Base-by-base conservation (phyloP, 2,888 invertebrate genomes). In the Parnassius glacialis region DNA sequence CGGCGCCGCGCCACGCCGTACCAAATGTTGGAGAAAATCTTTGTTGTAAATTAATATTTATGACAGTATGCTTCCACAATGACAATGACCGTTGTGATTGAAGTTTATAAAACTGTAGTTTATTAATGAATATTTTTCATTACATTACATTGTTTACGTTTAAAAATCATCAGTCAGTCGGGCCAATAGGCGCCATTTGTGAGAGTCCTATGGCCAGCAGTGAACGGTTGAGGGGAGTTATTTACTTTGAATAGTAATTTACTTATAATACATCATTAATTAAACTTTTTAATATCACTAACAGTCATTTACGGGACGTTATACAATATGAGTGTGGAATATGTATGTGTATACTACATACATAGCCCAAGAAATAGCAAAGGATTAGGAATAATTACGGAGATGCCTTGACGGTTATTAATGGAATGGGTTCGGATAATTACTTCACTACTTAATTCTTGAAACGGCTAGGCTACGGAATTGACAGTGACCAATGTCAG, bases 1-100 rank as follows among this genome's bases (percentile, higher is more conserved):
- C 55, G 64, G 64, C 61, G 60, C 60, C 57, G 48, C 47, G 20
- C 45, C 55, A 62, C 61, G 60, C 60, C 54, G 48, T 51, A 41
- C 50, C 55, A 56, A 58, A 60, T 57, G 52, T 55, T 59, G 59
- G 61, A 55, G 44, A 63, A 58, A 59, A 59, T 10, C 43, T 52
- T 52, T 43, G 45, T 45, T n/a, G 45, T 50, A 43, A 55, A 47
- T 57, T 56, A 57, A 59, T 20, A 43, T 56, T 61, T 55, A 43
- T 50, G 60, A 64, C 60, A 47, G 61, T 62, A 44, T 47, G 55
- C 51, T 57, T 47, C 44, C 20, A 20, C 20, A 42, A 52, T 52
- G 50, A 20, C n/a, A n/a, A 52, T 34, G 45, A 56, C 60, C 43
- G 60, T 60, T 54, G 43, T 54, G 11, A 42, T 41, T 9, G 34